Percentiles rank a stretch among this genome's conserved stretches.
These are phyloP conservation scores for Brenthis daphne DNA, from an alignment of 2,888 invertebrate genomes.

Conservation along the genomic window DNA sequence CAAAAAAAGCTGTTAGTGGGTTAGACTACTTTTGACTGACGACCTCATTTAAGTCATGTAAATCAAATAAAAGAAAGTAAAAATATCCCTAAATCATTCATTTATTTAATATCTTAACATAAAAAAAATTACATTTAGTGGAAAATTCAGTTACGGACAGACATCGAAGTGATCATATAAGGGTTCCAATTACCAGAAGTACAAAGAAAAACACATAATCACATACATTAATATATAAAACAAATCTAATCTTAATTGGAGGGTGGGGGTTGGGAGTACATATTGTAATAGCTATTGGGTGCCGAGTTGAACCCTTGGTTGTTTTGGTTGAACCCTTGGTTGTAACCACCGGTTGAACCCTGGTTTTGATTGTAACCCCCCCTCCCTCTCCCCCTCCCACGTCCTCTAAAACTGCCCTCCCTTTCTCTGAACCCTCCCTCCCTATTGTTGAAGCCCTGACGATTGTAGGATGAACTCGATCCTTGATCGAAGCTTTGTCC, in stretches of 20 bases:
- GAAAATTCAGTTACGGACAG: no score
- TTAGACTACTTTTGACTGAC: no score
- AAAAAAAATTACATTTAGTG: no score
- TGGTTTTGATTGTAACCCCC: not conserved
- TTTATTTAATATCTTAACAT: no score
- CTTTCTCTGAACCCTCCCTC: slow-evolving; percentile 22
- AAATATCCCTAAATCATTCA: no score
- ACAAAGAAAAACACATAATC: not conserved
- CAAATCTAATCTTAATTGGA: slow-evolving; percentile 2
- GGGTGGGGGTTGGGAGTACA: slow-evolving; percentile 67
- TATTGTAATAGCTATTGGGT: slow-evolving; percentile 70
- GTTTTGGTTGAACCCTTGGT: slow-evolving; percentile 44
- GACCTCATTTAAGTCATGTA: no score
- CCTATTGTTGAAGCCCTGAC: slow-evolving; percentile 34
- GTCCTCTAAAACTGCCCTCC: slow-evolving; percentile 22
- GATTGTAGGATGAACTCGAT: slow-evolving; percentile 25
- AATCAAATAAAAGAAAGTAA: no score
- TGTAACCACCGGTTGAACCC: slow-evolving; percentile 30
- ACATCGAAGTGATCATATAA: no score
- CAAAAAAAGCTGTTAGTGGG: no score
- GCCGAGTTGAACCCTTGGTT: slow-evolving; percentile 43
- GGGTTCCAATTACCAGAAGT: no score
- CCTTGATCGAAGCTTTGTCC: slow-evolving; percentile 35
- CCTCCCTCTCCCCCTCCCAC: slow-evolving; percentile 31
- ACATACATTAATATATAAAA: not conserved